Base-by-base conservation (phyloP, 2,113 vertebrate species). In the Misgurnus anguillicaudatus region DNA sequence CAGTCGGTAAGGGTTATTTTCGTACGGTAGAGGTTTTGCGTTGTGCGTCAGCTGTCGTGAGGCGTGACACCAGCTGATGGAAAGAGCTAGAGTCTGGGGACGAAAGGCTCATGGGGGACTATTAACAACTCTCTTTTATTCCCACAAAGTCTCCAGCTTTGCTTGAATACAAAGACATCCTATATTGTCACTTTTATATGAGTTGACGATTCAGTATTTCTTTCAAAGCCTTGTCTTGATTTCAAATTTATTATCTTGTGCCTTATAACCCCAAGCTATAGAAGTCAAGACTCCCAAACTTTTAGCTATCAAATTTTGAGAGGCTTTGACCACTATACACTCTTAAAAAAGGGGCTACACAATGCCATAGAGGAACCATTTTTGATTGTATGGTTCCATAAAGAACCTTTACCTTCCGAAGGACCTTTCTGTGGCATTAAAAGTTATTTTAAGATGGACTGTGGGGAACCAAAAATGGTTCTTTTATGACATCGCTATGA, bases 41-140 rank as follows among this genome's bases (percentile, higher is more conserved):
- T 73, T 83, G 74, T 79, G 51, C 84, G 89, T 89, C 91, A 91
- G 88, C 90, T 91, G 89, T 87, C 70, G 61, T 84, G 86, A 88
- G 5, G 83, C 81, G 78, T 83, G 81, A 79, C 86, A 87, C 87
- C 88, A 88, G 89, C 88, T 90, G 87, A 91, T 91, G 90, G 89
- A 91, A 90, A 89, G 72, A 85, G 86, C 87, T 82, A 84, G 71
- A 85, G 72, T 19, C 79, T 79, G 67, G 78, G 82, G 76, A 76
- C 39, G 13, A 80, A 73, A 71, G 58, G 17, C 17, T 11, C 53
- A 72, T 77, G 47, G 45, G 51, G 10, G 41, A 55, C 63, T 69
- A 63, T 24, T 78, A 9, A 66, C 19, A 24, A 48, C n/a, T 16
- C 66, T 2, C 45, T 19, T 4, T 51, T 16, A 24, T 17, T 31